Evolutionary conservation across 2,888 invertebrate genomes (phyloP), one percentile per base, ranked within the genome.

Genomic region (Drosophila kanekoi): DNA sequence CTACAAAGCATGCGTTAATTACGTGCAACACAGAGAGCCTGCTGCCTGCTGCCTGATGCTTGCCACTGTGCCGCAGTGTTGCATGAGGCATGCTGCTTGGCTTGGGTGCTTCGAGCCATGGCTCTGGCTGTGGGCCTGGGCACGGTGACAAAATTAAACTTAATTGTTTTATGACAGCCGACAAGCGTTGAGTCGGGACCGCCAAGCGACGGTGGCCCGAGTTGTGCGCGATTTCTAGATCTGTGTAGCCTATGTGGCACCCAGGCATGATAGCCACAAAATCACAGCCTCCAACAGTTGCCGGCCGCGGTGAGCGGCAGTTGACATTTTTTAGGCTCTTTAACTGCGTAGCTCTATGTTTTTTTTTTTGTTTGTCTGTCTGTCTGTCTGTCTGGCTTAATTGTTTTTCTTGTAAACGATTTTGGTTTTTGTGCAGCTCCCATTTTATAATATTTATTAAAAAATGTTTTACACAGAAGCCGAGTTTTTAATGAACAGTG

Each of bases 401-500:
- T 89, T 72, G 89, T 73, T 84, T 82, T 84, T 89, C 83, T 88
- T 80, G 87, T 83, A 87, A 89, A 80, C 74, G 62, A 89, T 86
- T 86, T 86, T 72, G 51, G 65, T 68, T 77, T 86, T 61, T 77
- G 52, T 68, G 71, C 68, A 79, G 82, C 88, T 86, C 48, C 89
- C 83, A 74, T 76, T 79, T 89, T 89, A 83, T 83, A 82, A 79
- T 73, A 83, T 80, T 77, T 86, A 77, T 81, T 63, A 81, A 87
- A 89, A 90, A 89, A 89, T 87, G 79, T 79, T 87, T 90, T 89
- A 89, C 81, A 74, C 83, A 90, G 90, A 89, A 90, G 79, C 72
- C 79, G 61, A 74, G 70, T 72, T 82, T 90, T 70, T 85, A 80
- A 89, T 78, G 81, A 87, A 79, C 64, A 72, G 63, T 8, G 28